Conservation (phyloP, 2,888 invertebrate species). For the Linnaemya tessellans region DNA sequence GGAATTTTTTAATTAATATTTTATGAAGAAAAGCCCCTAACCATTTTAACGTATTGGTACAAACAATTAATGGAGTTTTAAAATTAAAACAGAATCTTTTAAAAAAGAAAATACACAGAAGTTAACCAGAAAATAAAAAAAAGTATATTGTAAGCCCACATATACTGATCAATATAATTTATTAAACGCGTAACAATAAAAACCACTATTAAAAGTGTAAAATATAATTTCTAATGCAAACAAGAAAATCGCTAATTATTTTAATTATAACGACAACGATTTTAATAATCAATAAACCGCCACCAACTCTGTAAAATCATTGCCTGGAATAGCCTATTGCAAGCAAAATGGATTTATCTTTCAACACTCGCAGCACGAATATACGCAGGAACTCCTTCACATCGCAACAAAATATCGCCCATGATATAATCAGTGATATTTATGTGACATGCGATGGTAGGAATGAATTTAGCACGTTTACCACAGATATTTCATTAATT, state of each 20-base stretch:
- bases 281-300: not conserved
- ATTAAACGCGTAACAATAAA: not conserved
- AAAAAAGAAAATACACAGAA: not conserved
- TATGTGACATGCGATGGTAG: slow-evolving; percentile 71
- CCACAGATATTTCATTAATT: slow-evolving; percentile 60
- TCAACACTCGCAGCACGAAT: slow-evolving; percentile 19
- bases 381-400: slow-evolving; percentile 70
- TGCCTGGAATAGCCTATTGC: slow-evolving; percentile 10
- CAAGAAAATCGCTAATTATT: slow-evolving; percentile 45
- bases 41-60: too few relatives aligned
- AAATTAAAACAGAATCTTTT: not conserved
- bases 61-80: not conserved
- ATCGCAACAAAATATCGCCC: slow-evolving; percentile 70
- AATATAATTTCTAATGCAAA: slow-evolving; percentile 27
- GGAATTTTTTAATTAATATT: too few relatives aligned
- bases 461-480: slow-evolving; percentile 67
- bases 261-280: slow-evolving; percentile 31
- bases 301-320: not conserved
- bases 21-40: too few relatives aligned
- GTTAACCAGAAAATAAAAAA: not conserved
- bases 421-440: slow-evolving; percentile 71
- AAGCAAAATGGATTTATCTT: slow-evolving; percentile 62
- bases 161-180: too few relatives aligned
- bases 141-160: not conserved
- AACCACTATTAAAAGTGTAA: not conserved